Conservation (phyloP, 2,797 vertebrate genomes). For the Channa striata region DNA sequence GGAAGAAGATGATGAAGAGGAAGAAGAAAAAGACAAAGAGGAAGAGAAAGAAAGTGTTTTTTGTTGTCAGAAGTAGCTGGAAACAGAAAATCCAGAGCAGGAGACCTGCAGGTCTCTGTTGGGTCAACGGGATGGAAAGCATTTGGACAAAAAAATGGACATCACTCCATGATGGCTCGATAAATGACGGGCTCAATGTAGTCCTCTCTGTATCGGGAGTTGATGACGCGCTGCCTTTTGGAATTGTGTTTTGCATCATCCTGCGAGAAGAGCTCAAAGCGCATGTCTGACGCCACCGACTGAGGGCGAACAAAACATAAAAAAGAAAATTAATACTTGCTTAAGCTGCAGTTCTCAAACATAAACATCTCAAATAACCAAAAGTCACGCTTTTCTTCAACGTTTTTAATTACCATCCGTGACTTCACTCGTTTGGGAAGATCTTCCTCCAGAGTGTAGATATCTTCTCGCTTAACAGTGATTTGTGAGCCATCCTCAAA, state of each 20-base stretch:
- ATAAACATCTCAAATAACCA: not conserved
- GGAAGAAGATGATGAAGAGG: conserved; percentile 40
- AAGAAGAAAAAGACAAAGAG: not conserved
- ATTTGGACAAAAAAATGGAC: not conserved
- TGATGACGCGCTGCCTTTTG: conserved; percentile 96
- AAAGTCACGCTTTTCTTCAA: too few relatives aligned
- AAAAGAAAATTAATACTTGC: not conserved
- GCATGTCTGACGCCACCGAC: conserved; percentile 99
- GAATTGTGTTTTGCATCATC: conserved; percentile 92
- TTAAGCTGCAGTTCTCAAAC: not conserved
- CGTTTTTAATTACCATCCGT: conserved; percentile 84
- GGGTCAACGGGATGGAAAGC: not conserved
- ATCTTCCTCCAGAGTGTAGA: conserved; percentile 95
- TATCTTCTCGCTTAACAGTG: conserved; percentile 93
- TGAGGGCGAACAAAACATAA: conserved; percentile 55
- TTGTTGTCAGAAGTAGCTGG: conserved; percentile 35
- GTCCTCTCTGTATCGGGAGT: conserved; percentile 96
- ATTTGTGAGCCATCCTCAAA: conserved; percentile 97
- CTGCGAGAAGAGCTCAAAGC: conserved; percentile 94
- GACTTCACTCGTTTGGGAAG: conserved; percentile 97
- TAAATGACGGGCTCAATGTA: conserved; percentile 96
- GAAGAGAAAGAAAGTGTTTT: not conserved
- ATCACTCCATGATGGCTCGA: conserved; percentile 96
- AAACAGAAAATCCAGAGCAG: conserved; percentile 4
- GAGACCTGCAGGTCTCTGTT: conserved; percentile 15